Evolutionary conservation across 2,797 vertebrate species (phyloP).

Genomic region (Phataginus tricuspis): DNA sequence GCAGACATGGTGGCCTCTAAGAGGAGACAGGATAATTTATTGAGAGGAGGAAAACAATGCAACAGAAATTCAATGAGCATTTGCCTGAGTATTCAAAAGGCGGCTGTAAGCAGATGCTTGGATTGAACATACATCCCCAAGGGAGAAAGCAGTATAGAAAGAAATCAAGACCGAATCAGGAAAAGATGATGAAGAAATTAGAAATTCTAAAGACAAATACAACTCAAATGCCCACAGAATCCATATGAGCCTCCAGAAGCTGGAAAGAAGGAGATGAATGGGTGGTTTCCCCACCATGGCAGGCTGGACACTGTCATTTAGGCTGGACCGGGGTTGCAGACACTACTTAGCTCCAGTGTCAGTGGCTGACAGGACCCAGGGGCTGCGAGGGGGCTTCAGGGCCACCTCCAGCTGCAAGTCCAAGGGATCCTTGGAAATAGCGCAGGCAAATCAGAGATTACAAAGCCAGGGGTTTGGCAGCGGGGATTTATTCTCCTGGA

Average conservation of each 20-base stretch:
- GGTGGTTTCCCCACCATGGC: accelerated
- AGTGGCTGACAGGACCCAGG: not conserved
- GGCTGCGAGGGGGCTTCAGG: not conserved
- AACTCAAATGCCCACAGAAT: not conserved
- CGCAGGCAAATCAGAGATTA: not conserved
- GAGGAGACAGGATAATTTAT: conserved; percentile 83
- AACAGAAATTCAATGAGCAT: conserved; percentile 82
- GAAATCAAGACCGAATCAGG: conserved; percentile 64
- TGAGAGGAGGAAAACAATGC: conserved; percentile 76
- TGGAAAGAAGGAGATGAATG: not conserved
- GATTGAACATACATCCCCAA: conserved; percentile 54
- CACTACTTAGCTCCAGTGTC: not conserved
- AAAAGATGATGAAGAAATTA: conserved; percentile 68
- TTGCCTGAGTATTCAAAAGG: conserved; percentile 77
- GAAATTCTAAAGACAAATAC: conserved; percentile 63
- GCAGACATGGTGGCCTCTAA: conserved; percentile 74
- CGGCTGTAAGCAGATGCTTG: conserved; percentile 77
- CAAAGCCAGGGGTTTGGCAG: not conserved
- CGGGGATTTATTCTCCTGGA: not conserved
- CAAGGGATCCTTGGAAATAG: not conserved
- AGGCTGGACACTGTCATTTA: not conserved
- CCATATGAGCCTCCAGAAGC: not conserved
- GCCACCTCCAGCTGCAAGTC: not conserved
- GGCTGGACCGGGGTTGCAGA: not conserved
- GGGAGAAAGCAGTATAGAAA: conserved; percentile 62